phyloP scores from a whole-genome alignment of 2,797 vertebrate species.

The Meda fulgida region DNA sequence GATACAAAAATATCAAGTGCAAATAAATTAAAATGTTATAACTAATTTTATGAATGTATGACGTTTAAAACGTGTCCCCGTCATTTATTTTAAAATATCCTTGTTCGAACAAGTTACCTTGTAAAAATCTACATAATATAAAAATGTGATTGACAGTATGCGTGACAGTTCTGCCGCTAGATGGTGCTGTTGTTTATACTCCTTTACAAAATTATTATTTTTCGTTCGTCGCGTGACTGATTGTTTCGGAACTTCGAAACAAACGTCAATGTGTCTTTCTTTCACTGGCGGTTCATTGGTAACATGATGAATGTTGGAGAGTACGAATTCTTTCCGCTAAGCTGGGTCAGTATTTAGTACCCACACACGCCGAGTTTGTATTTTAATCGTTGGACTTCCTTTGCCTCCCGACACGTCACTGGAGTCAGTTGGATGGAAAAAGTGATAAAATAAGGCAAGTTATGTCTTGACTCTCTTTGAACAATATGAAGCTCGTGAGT shows the following conservation, averaged over 20 bases:
- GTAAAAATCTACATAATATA: background rate
- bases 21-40: background rate
- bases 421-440: slow-evolving; percentile 48
- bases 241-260: slow-evolving; percentile 53
- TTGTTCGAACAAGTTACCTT: background rate
- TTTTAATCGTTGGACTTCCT: slow-evolving; percentile 43
- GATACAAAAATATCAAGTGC: background rate
- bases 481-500: background rate
- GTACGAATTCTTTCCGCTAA: background rate
- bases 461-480: slow-evolving; percentile 6
- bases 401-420: slow-evolving; percentile 55
- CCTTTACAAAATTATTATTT: slow-evolving; percentile 52
- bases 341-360: slow-evolving; percentile 2
- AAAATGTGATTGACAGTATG: background rate
- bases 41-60: background rate
- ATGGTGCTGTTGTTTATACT: slow-evolving; percentile 59
- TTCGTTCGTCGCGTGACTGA: slow-evolving; percentile 76
- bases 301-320: slow-evolving; percentile 39
- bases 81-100: background rate
- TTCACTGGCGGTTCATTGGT: background rate
- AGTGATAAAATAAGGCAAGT: slow-evolving; percentile 61
- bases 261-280: slow-evolving; percentile 36
- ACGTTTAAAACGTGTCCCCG: background rate
- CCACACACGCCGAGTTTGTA: slow-evolving; percentile 23
- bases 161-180: slow-evolving; percentile 55